These are phyloP conservation scores for Cinclus cinclus DNA, from an alignment of 2,113 vertebrate species.

Conservation along the genomic window DNA sequence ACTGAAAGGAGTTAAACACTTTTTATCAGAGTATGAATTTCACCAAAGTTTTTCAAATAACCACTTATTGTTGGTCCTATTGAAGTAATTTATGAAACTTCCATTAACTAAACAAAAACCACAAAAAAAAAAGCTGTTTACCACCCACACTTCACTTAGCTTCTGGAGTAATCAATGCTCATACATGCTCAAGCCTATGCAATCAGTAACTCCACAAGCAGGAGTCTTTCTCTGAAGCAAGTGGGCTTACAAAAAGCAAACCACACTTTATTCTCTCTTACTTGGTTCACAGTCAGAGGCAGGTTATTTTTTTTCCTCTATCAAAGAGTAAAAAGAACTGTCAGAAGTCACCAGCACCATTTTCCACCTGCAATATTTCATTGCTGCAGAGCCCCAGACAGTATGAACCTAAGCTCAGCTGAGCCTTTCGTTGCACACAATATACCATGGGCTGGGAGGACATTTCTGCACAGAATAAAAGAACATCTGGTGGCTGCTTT, in stretches of 20 bases:
- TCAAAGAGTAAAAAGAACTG: neutral
- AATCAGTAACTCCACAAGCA: neutral
- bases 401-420: fast-evolving
- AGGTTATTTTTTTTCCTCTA: neutral
- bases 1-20: neutral
- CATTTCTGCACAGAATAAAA: neutral
- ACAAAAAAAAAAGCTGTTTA: neutral
- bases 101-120: neutral
- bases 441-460: neutral
- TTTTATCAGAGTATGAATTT: neutral
- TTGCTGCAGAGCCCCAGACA: neutral
- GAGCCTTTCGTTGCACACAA: neutral
- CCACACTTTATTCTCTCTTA: neutral
- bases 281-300: neutral
- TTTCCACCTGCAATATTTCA: neutral
- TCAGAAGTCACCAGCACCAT: neutral
- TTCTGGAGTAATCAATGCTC: neutral
- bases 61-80: neutral
- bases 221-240: neutral
- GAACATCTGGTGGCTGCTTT: neutral
- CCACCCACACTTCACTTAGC: neutral
- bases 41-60: neutral
- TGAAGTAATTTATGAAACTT: neutral
- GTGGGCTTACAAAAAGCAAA: fast-evolving
- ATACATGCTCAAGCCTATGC: neutral